Base-by-base conservation (phyloP, 2,113 vertebrate species). In the Paramisgurnus dabryanus region DNA sequence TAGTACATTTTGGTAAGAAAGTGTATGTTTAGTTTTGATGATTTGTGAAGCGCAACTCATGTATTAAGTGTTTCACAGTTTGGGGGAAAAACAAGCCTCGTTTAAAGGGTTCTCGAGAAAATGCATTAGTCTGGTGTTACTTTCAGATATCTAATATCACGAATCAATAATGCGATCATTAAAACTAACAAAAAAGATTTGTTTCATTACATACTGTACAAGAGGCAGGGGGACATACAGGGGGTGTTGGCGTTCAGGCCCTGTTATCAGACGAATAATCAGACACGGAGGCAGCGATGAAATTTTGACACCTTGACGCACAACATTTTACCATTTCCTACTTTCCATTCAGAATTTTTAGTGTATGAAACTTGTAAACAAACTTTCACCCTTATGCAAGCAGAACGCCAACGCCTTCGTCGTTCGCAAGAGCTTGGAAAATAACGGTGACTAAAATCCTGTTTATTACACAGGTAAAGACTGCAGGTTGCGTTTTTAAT, bases 401-500 rank as follows among this genome's bases (percentile, higher is more conserved):
- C 77, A 81, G 71, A 81, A 85, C 82, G 86, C 84, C 87, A 86
- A 79, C 90, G 86, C 84, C 86, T 88, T 73, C 18, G 66, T 84
- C 57, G 60, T 69, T 81, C 68, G 73, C 85, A 78, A 87, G 67
- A 58, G 78, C 67, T 90, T 85, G 90, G 92, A 93, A 93, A 91
- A 89, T 67, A 85, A 55, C 90, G 86, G 89, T 84, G 81, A 66
- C 88, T 80, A 73, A 91, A 92, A 92, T 91, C 80, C 90, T 89
- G 90, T 92, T 91, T 89, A 86, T 88, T 40, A 55, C 34, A 41
- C 7, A 15, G 50, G 50, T 81, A 60, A 12, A 7, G 17, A 18
- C 55, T 18, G 55, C 55, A 58, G 55, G n/a, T 47, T 15, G 41
- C 40, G n/a, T n/a, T 57, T 39, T 40, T 12, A 3, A 27, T 70